Evolutionary conservation across 2,113 vertebrate genomes (phyloP), one percentile per base, ranked within the genome.

Genomic region (Xenopus borealis): DNA sequence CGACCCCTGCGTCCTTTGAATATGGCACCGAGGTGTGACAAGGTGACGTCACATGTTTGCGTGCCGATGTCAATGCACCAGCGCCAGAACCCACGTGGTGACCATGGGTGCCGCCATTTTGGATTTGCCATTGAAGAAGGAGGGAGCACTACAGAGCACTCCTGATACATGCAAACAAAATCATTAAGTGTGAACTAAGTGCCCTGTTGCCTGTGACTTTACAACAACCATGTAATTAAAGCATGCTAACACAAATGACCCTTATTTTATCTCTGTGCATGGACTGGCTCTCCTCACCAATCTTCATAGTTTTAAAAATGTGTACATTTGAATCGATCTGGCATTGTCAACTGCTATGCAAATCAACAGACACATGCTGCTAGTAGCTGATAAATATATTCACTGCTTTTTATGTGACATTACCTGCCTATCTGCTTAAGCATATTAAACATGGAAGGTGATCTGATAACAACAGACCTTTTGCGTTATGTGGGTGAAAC

Each of bases 221-320:
- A 70, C 59, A 77, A 77, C 70, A 77, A 70, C 47, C 27, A 27
- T 57, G 66, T 62, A 63, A 77, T 77, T 77, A 77, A 77, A 77
- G 69, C 64, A 70, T 70, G 66, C 64, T 77, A 50, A 64, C 46
- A 47, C 74, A 70, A 77, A 77, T 77, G 63, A 70, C 66, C 23
- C 58, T 46, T 70, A 75, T 70, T 77, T 77, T 53, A 77, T 77
- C 66, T 70, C 46, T 76, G 63, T 64, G 58, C 59, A 70, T 57
- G 40, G 67, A 7, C 59, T 77, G 63, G 67, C 74, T 70, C 74
- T 77, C 63, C 50, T 57, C 67, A 70, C 66, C 67, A 77, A 77
- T 77, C 30, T 40, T 70, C 70, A 77, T 77, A 66, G 59, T 69
- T 77, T 27, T 27, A 55, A 70, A 76, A 70, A 64, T 45, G 45